These are phyloP conservation scores for Drosophila funebris DNA, from an alignment of 1,140 invertebrate genomes.

Conservation along the genomic window DNA sequence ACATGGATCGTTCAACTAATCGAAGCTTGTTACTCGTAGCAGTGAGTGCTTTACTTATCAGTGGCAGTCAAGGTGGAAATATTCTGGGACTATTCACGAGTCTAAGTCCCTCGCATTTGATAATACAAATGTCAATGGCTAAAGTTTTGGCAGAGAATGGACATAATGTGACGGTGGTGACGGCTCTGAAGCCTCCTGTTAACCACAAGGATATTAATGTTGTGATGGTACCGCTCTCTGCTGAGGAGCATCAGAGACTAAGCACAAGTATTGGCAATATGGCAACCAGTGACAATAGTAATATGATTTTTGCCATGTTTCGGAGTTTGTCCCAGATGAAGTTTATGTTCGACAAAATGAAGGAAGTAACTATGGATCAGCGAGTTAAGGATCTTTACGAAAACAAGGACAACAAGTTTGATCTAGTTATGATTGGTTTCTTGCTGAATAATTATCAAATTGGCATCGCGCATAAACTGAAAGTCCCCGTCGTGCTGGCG, in stretches of 20 bases:
- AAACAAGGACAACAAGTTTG: slow-evolving; percentile 57
- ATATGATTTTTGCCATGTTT: slow-evolving; percentile 9
- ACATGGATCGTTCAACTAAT: slow-evolving; percentile 28
- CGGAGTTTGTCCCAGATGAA: slow-evolving; percentile 4
- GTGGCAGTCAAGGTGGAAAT: slow-evolving; percentile 45
- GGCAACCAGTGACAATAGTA: slow-evolving; percentile 24
- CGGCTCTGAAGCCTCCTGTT: slow-evolving; percentile 46
- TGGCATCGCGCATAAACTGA: slow-evolving; percentile 63
- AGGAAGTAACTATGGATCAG: slow-evolving; percentile 34
- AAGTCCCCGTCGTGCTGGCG: slow-evolving; percentile 51
- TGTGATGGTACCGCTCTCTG: slow-evolving; percentile 39
- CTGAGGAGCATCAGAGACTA: slow-evolving; percentile 19
- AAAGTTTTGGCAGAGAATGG: slow-evolving; percentile 62
- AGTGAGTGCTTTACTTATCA: neutral
- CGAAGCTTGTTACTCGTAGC: slow-evolving; percentile 16
- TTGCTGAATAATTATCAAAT: slow-evolving; percentile 69
- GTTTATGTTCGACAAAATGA: slow-evolving; percentile 44
- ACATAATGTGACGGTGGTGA: slow-evolving; percentile 74
- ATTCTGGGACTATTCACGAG: slow-evolving; percentile 71
- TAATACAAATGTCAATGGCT: slow-evolving; percentile 69
- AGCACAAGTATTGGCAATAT: slow-evolving; percentile 16
- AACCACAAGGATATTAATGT: slow-evolving; percentile 48
- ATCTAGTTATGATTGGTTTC: slow-evolving; percentile 63
- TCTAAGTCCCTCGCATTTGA: slow-evolving; percentile 70
- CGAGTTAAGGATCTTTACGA: slow-evolving; percentile 56